Evolutionary conservation across 2,888 invertebrate genomes (phyloP).

Genomic region (Syrista parreyssii): DNA sequence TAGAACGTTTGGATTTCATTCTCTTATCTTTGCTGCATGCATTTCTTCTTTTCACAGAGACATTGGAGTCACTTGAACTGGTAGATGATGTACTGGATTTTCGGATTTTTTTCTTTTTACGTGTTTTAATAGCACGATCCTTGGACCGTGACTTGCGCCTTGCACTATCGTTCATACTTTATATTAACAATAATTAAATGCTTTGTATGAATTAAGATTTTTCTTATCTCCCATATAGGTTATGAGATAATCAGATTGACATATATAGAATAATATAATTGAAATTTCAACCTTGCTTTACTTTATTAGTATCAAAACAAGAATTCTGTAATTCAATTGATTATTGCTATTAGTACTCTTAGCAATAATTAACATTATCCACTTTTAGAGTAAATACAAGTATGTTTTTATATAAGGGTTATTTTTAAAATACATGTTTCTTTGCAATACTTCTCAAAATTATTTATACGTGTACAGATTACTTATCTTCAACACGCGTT

Average conservation of each 20-base stretch:
- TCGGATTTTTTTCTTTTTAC: conserved; percentile 35
- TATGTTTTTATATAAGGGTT: neutral
- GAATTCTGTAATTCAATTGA: neutral
- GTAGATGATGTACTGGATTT: conserved; percentile 38
- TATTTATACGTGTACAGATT: neutral
- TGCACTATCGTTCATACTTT: conserved; percentile 42
- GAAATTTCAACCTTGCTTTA: neutral
- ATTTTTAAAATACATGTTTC: neutral
- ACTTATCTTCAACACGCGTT: neutral
- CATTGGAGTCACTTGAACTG: conserved; percentile 31
- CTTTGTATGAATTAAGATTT: neutral
- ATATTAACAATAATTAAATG: neutral
- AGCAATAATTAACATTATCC: neutral
- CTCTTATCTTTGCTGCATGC: conserved; percentile 48
- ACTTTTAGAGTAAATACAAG: neutral
- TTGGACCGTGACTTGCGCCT: conserved; percentile 32
- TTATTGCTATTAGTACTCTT: neutral
- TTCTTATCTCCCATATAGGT: neutral
- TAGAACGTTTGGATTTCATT: conserved; percentile 41
- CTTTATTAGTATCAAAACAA: neutral
- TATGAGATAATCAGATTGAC: neutral
- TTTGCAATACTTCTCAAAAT: neutral
- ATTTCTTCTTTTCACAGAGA: conserved; percentile 37
- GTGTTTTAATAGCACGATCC: conserved; percentile 32
- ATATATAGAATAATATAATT: neutral